Conservation (phyloP, 2,888 invertebrate genomes). For the Philaethria dido region DNA sequence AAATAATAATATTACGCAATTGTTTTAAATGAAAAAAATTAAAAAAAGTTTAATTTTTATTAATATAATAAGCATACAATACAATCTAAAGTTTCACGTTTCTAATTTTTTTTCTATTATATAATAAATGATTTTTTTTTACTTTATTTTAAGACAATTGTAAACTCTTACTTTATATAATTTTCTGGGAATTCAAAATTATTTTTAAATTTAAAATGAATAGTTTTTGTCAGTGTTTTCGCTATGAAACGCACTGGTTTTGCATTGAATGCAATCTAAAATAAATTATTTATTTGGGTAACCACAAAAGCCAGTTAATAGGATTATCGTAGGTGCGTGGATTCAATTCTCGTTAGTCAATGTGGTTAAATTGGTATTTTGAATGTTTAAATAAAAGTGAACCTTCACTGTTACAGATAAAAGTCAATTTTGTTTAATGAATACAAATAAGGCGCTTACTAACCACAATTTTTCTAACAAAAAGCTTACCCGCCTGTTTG, state of each 20-base stretch:
- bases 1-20: constrained; percentile 1
- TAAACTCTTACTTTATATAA: constrained; percentile 6
- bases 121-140: background rate
- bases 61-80: no score
- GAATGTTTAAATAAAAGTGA: constrained; percentile 16
- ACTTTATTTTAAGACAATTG: constrained; percentile 5
- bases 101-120: background rate
- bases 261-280: constrained; percentile 68
- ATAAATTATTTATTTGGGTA: constrained; percentile 77
- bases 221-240: constrained; percentile 13
- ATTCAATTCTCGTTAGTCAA: constrained; percentile 61
- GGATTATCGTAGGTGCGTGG: constrained; percentile 75
- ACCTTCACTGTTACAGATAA: background rate
- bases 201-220: constrained; percentile 8
- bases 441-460: background rate
- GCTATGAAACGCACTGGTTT: constrained; percentile 50
- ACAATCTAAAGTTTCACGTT: constrained; percentile 1
- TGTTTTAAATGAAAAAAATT: background rate
- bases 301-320: constrained; percentile 74
- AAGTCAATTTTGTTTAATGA: constrained; percentile 20
- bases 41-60: background rate
- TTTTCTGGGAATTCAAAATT: constrained; percentile 4
- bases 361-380: constrained; percentile 43
- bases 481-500: constrained; percentile 65
- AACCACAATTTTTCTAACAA: constrained; percentile 46